Percentiles rank a stretch among this genome's conserved stretches.
These are phyloP conservation scores for Apteryx owenii DNA, from an alignment of 2,113 vertebrate genomes.

Conservation along the genomic window DNA sequence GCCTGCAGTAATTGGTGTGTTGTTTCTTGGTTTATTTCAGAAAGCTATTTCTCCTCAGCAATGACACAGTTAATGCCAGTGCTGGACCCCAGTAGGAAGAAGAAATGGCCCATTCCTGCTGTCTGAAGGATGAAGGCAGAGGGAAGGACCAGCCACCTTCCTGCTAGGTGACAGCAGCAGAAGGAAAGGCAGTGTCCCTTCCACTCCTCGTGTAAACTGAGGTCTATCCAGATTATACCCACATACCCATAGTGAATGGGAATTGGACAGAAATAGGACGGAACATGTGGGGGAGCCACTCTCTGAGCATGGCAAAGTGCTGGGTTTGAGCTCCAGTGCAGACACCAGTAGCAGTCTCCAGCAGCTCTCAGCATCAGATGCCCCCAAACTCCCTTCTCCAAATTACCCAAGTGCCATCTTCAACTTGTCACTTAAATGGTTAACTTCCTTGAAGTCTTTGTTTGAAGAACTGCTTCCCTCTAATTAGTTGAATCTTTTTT, in stretches of 20 bases:
- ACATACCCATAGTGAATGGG: background rate
- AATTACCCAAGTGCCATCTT: background rate
- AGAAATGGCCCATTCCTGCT: background rate
- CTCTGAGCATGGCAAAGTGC: background rate
- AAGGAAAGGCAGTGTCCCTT: background rate
- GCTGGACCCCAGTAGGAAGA: background rate
- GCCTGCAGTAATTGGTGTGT: background rate
- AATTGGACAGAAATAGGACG: background rate
- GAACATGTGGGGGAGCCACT: background rate
- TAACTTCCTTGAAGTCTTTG: background rate
- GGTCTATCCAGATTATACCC: background rate
- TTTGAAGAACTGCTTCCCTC: background rate
- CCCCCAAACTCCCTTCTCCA: background rate
- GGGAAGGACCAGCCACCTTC: background rate
- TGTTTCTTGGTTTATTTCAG: background rate
- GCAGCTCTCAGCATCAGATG: background rate
- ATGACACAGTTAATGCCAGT: background rate
- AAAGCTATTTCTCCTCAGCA: background rate
- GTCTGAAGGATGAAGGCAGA: background rate
- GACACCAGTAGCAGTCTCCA: background rate
- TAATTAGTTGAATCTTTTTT: background rate
- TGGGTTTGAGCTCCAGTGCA: accelerated
- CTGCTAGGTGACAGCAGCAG: background rate
- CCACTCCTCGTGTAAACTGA: background rate
- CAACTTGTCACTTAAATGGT: accelerated